A percentile compares a stretch with the other conserved stretches of the same genome.
phyloP scores from a whole-genome alignment of 2,797 vertebrate genomes.

The Aphelocoma californica region DNA sequence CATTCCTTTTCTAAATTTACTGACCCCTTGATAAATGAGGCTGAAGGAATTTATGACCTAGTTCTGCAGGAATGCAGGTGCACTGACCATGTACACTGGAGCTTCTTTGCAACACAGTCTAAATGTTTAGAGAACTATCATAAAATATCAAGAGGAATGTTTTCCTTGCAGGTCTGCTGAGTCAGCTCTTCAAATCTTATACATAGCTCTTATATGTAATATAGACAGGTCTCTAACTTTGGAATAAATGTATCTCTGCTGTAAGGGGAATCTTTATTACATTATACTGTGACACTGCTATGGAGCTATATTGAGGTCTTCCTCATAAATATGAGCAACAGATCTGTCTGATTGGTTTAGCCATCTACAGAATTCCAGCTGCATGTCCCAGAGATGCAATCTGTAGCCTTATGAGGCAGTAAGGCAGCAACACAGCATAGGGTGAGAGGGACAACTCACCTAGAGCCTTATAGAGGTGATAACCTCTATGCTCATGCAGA shows the following conservation, averaged over 20 bases:
- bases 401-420: background rate
- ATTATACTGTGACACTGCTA: background rate
- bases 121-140: background rate
- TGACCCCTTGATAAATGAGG: background rate
- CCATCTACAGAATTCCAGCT: background rate
- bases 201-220: background rate
- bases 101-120: background rate
- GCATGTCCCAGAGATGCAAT: background rate
- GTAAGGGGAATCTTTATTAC: background rate
- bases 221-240: background rate
- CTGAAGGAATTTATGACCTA: background rate
- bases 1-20: background rate
- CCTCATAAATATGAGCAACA: background rate
- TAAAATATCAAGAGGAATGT: background rate
- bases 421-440: fast-evolving
- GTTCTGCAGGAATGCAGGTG: background rate
- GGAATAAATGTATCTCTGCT: background rate
- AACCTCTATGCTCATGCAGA: background rate
- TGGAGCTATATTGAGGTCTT: background rate
- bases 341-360: background rate
- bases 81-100: background rate
- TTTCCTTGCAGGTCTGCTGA: background rate
- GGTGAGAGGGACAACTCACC: background rate
- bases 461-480: background rate
- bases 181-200: background rate